Percentiles rank a stretch among this genome's conserved stretches.
These are phyloP conservation scores for Leptinotarsa juncta DNA, from an alignment of 2,888 invertebrate species.

Conservation along the genomic window DNA sequence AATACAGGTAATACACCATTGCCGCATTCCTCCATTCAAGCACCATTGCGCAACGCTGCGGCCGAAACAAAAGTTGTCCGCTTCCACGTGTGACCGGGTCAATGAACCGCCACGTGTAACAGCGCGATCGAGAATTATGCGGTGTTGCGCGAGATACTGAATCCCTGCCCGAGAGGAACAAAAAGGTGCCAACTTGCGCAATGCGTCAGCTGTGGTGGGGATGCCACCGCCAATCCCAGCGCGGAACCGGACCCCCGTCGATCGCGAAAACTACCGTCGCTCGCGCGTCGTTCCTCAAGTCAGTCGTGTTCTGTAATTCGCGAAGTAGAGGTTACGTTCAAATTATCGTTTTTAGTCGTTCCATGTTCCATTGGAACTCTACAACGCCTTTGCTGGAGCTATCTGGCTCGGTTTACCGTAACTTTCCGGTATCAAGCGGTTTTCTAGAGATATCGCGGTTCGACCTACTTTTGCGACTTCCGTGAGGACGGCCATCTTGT, in stretches of 20 bases:
- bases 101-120: slow-evolving; percentile 60
- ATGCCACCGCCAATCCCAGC: slow-evolving; percentile 52
- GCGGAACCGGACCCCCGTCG: slow-evolving; percentile 46
- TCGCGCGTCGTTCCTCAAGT: slow-evolving; percentile 55
- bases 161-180: slow-evolving; percentile 34
- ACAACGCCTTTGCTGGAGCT: too few relatives aligned
- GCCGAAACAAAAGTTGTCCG: slow-evolving; percentile 56
- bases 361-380: too few relatives aligned
- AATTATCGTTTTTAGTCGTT: not conserved
- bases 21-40: slow-evolving; percentile 49
- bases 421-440: not conserved
- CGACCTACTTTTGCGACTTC: slow-evolving; percentile 68
- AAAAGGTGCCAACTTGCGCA: slow-evolving; percentile 56
- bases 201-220: slow-evolving; percentile 56
- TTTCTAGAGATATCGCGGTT: not conserved
- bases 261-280: slow-evolving; percentile 45
- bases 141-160: slow-evolving; percentile 13
- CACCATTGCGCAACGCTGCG: slow-evolving; percentile 56
- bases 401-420: not conserved
- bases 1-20: slow-evolving; percentile 29
- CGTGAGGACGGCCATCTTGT: slow-evolving; percentile 67
- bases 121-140: slow-evolving; percentile 50
- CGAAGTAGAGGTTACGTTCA: slow-evolving; percentile 30
- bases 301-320: slow-evolving; percentile 67
- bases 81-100: slow-evolving; percentile 55